Evolutionary conservation across 2,888 invertebrate species (phyloP).

Genomic region (Archips xylosteana): DNA sequence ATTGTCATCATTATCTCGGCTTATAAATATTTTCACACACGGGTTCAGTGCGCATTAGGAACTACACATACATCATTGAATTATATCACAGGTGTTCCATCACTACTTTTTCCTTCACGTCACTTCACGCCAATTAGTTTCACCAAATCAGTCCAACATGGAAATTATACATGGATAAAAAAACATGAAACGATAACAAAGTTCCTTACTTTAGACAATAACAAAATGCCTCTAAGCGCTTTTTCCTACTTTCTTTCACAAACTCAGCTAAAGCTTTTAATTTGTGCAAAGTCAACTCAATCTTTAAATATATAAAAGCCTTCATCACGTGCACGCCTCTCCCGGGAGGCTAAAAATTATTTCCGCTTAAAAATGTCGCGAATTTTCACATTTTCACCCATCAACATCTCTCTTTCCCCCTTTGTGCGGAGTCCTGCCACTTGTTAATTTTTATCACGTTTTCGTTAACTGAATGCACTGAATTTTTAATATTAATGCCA

Average conservation of each 20-base stretch:
- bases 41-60: too few relatives aligned
- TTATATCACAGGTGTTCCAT: too few relatives aligned
- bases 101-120: too few relatives aligned
- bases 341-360: slow-evolving; percentile 20
- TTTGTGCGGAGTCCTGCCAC: slow-evolving; percentile 14
- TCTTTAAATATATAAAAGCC: slow-evolving; percentile 17
- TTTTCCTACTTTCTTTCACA: not conserved
- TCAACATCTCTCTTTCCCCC: slow-evolving; percentile 22
- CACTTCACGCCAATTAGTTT: too few relatives aligned
- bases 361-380: slow-evolving; percentile 32
- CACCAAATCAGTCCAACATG: too few relatives aligned
- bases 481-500: slow-evolving; percentile 7
- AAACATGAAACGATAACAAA: too few relatives aligned
- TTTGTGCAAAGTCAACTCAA: slow-evolving; percentile 13
- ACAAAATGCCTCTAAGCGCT: not conserved
- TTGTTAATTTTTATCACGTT: slow-evolving; percentile 26
- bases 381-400: slow-evolving; percentile 32
- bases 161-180: too few relatives aligned
- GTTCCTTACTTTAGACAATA: not conserved
- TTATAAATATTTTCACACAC: too few relatives aligned
- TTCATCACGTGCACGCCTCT: slow-evolving; percentile 19
- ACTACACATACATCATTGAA: too few relatives aligned
- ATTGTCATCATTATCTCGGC: too few relatives aligned
- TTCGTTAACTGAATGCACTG: slow-evolving; percentile 21
- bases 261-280: slow-evolving; percentile 13